These are phyloP conservation scores for Schizothorax lantsangensis DNA, from an alignment of 2,797 vertebrate genomes.

Conservation along the genomic window DNA sequence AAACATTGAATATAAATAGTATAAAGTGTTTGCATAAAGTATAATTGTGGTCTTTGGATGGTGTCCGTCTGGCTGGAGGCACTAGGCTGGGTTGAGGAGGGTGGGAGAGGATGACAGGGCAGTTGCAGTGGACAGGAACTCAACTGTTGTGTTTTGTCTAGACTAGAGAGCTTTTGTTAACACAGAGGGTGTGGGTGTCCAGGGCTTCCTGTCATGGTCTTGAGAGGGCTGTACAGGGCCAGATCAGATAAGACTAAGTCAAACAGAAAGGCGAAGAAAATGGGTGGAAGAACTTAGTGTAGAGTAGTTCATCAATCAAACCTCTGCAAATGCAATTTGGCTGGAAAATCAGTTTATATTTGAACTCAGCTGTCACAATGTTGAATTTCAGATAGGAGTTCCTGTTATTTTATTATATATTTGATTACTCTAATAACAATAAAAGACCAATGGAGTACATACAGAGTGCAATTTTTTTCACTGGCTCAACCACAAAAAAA, in stretches of 20 bases:
- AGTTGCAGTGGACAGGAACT: conserved; percentile 49
- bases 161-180: conserved; percentile 52
- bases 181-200: conserved; percentile 56
- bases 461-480: not conserved
- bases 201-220: conserved; percentile 55
- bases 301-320: conserved; percentile 21
- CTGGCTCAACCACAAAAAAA: not conserved
- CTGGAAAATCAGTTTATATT: conserved; percentile 17
- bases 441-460: not conserved
- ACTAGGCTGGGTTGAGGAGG: conserved; percentile 13
- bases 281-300: conserved; percentile 3
- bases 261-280: conserved; percentile 41
- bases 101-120: conserved; percentile 43
- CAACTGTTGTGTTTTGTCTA: conserved; percentile 48
- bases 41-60: not conserved
- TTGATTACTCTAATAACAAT: conserved; percentile 14
- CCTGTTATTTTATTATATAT: not conserved
- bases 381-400: not conserved
- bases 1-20: not conserved
- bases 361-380: not conserved
- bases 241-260: conserved; percentile 8
- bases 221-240: conserved; percentile 19
- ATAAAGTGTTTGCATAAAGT: conserved; percentile 26
- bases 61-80: not conserved
- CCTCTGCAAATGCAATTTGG: conserved; percentile 1